Evolutionary conservation across 2,888 invertebrate genomes (phyloP).

Genomic region (Acanthoscelides obtectus): DNA sequence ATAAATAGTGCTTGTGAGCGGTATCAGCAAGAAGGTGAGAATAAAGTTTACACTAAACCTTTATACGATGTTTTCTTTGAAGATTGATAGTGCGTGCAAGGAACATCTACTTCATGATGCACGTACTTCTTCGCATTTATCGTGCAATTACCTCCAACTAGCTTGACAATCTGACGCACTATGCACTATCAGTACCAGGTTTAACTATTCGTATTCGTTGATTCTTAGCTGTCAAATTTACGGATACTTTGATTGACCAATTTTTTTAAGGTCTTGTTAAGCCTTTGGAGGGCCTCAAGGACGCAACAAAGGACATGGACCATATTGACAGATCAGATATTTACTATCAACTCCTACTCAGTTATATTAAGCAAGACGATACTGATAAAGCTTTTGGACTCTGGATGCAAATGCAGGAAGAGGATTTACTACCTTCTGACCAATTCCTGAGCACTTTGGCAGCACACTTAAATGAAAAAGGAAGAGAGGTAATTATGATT

Average conservation of each 20-base stretch:
- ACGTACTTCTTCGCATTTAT: no score
- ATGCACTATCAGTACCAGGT: no score
- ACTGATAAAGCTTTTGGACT: conserved; percentile 70
- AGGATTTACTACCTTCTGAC: conserved; percentile 66
- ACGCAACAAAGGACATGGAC: conserved; percentile 71
- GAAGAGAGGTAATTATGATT: conserved; percentile 42
- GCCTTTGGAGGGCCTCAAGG: conserved; percentile 70
- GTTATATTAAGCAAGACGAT: conserved; percentile 67
- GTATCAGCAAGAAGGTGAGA: conserved; percentile 49
- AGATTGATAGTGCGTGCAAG: no score
- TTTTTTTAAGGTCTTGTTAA: conserved; percentile 47
- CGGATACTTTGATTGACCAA: not conserved
- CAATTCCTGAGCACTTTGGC: conserved; percentile 64
- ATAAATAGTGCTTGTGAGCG: conserved; percentile 64
- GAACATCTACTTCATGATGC: no score
- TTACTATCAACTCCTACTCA: conserved; percentile 69
- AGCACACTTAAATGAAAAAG: conserved; percentile 59
- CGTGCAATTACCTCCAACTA: no score
- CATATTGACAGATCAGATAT: conserved; percentile 72
- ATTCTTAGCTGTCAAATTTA: no score
- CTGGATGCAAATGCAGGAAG: conserved; percentile 84
- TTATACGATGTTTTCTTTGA: no score
- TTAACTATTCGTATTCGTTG: no score
- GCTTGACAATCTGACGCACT: no score
- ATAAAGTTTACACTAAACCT: no score